Evolutionary conservation across 2,113 vertebrate genomes (phyloP).

Genomic region (Seriola dumerili): DNA sequence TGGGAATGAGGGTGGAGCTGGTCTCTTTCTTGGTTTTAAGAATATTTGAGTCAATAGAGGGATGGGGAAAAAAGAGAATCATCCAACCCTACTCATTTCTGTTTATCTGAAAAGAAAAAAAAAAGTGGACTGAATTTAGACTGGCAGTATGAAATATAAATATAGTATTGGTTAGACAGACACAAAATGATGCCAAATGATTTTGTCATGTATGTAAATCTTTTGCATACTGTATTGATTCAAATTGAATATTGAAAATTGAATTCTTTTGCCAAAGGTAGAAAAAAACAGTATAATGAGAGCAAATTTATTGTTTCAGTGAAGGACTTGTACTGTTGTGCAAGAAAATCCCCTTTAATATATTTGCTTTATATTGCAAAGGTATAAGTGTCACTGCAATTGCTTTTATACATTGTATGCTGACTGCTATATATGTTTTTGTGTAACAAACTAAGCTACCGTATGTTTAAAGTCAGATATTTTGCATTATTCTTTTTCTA

Average conservation of each 20-base stretch:
- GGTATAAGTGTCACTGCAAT: slow-evolving; percentile 68
- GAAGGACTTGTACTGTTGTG: slow-evolving; percentile 45
- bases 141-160: slow-evolving; percentile 4
- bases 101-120: slow-evolving; percentile 15
- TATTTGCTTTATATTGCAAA: slow-evolving; percentile 79
- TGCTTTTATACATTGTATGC: slow-evolving; percentile 65
- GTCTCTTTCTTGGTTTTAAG: slow-evolving; percentile 63
- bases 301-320: slow-evolving; percentile 50
- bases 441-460: slow-evolving; percentile 47
- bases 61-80: slow-evolving; percentile 13
- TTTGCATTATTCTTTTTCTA: slow-evolving; percentile 68
- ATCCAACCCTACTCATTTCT: slow-evolving; percentile 16
- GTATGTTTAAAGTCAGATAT: slow-evolving; percentile 65
- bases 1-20: slow-evolving; percentile 67
- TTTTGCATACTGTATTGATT: slow-evolving; percentile 62
- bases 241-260: slow-evolving; percentile 68
- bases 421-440: slow-evolving; percentile 59
- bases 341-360: slow-evolving; percentile 73
- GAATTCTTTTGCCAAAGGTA: slow-evolving; percentile 62
- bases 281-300: slow-evolving; percentile 39
- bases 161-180: slow-evolving; percentile 1
- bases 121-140: slow-evolving; percentile 30
- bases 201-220: slow-evolving; percentile 53
- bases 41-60: slow-evolving; percentile 25
- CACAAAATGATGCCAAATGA: slow-evolving; percentile 32